Percentiles rank a stretch among this genome's conserved stretches.
phyloP scores from a whole-genome alignment of 2,888 invertebrate genomes.

The Anagyrus pseudococci region DNA sequence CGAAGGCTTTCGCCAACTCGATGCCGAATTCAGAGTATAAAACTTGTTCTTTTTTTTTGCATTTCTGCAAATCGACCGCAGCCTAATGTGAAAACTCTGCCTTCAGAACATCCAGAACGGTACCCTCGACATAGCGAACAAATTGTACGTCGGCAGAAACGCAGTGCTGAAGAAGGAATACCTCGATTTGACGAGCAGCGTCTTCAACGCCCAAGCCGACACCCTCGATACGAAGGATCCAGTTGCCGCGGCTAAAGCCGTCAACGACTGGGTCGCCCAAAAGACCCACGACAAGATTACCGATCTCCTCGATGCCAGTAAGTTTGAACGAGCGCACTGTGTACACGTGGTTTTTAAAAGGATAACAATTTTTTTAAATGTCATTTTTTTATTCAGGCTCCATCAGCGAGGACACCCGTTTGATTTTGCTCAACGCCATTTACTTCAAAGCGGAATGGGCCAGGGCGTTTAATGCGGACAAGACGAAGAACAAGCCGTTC shows the following conservation, averaged over 20 bases:
- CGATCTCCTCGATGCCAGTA: constrained; percentile 70
- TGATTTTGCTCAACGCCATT: constrained; percentile 83
- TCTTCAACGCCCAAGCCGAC: constrained; percentile 71
- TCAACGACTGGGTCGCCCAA: constrained; percentile 81
- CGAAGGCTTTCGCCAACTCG: background rate
- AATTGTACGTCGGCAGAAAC: constrained; percentile 69
- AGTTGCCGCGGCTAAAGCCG: constrained; percentile 62
- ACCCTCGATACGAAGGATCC: constrained; percentile 62
- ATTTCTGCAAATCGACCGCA: background rate
- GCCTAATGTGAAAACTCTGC: background rate
- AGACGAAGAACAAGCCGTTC: constrained; percentile 72
- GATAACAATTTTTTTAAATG: too few relatives aligned
- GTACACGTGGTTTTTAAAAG: background rate
- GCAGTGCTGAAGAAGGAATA: constrained; percentile 66
- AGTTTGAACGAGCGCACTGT: too few relatives aligned
- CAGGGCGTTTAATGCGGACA: constrained; percentile 67
- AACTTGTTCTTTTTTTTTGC: background rate
- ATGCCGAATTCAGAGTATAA: background rate
- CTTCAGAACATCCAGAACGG: constrained; percentile 62
- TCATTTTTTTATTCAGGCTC: constrained; percentile 56
- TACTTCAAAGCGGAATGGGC: constrained; percentile 86
- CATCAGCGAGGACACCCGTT: constrained; percentile 66
- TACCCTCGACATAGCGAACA: constrained; percentile 74
- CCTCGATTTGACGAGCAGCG: constrained; percentile 66
- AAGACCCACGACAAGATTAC: constrained; percentile 84